Evolutionary conservation across 2,888 invertebrate species (phyloP).

Genomic region (Euphydryas editha): DNA sequence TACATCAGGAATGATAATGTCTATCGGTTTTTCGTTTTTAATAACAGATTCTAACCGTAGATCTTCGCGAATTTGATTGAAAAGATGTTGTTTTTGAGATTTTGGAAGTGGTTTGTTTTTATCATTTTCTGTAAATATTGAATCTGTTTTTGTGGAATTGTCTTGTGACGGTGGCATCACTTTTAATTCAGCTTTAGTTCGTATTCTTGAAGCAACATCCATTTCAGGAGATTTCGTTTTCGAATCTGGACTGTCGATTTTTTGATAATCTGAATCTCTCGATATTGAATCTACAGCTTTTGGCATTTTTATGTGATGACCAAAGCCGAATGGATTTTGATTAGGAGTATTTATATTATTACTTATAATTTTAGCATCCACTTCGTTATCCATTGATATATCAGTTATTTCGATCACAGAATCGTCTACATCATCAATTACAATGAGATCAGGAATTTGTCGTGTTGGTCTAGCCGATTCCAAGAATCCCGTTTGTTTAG

Average conservation of each 20-base stretch:
- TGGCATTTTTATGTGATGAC: constrained; percentile 85
- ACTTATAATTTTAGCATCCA: constrained; percentile 51
- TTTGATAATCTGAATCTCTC: constrained; percentile 74
- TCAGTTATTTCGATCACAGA: constrained; percentile 78
- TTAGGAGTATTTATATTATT: constrained; percentile 48
- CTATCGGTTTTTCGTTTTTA: constrained; percentile 84
- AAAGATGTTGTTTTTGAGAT: constrained; percentile 73
- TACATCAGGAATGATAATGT: constrained; percentile 80
- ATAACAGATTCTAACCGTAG: constrained; percentile 82
- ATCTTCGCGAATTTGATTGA: constrained; percentile 78
- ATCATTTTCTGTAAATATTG: constrained; percentile 50
- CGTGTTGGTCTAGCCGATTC: constrained; percentile 81
- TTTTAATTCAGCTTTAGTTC: constrained; percentile 94
- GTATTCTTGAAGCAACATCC: constrained; percentile 88
- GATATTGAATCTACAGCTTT: constrained; percentile 87
- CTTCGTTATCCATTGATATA: constrained; percentile 69
- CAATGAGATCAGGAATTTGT: constrained; percentile 75
- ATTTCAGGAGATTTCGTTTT: constrained; percentile 74
- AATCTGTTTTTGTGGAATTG: constrained; percentile 49
- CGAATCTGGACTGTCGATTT: constrained; percentile 57
- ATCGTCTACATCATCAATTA: constrained; percentile 78
- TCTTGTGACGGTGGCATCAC: constrained; percentile 77
- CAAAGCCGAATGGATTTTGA: constrained; percentile 52
- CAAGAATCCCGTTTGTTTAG: constrained; percentile 80
- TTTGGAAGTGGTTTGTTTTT: constrained; percentile 68